These are phyloP conservation scores for Drosophila nigricruria DNA, from an alignment of 2,888 invertebrate genomes.

Conservation along the genomic window DNA sequence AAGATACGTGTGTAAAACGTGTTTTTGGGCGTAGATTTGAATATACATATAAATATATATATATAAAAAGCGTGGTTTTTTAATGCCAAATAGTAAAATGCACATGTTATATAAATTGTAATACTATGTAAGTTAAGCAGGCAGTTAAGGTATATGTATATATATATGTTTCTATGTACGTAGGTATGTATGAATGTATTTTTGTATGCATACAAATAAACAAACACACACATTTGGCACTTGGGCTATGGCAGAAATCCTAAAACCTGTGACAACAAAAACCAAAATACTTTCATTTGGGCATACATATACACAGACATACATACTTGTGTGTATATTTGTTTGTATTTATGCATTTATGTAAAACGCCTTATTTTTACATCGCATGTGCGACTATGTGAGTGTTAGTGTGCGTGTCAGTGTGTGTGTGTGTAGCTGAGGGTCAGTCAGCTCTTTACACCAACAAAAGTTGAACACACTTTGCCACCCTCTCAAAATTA, in stretches of 20 bases:
- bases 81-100: slow-evolving; percentile 67
- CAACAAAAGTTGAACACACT: slow-evolving; percentile 44
- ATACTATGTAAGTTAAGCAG: slow-evolving; percentile 54
- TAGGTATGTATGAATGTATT: slow-evolving; percentile 14
- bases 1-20: slow-evolving; percentile 41
- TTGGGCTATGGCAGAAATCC: slow-evolving; percentile 22
- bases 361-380: slow-evolving; percentile 25
- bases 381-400: not conserved
- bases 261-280: slow-evolving; percentile 33
- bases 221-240: slow-evolving; percentile 10
- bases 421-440: slow-evolving; percentile 23
- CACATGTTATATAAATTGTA: slow-evolving; percentile 63
- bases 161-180: slow-evolving; percentile 1
- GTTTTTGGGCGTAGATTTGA: slow-evolving; percentile 39
- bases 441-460: slow-evolving; percentile 24
- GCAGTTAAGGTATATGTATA: slow-evolving; percentile 41
- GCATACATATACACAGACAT: slow-evolving; percentile 16
- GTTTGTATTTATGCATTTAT: slow-evolving; percentile 10
- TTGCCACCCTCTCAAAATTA: slow-evolving; percentile 63
- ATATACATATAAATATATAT: slow-evolving; percentile 42
- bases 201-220: slow-evolving; percentile 4
- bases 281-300: slow-evolving; percentile 32
- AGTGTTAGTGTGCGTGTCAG: slow-evolving; percentile 1
- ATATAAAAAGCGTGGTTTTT: slow-evolving; percentile 61
- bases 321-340: slow-evolving; percentile 17